Conservation (phyloP, 2,888 invertebrate genomes). For the Ferrisia virgata region DNA sequence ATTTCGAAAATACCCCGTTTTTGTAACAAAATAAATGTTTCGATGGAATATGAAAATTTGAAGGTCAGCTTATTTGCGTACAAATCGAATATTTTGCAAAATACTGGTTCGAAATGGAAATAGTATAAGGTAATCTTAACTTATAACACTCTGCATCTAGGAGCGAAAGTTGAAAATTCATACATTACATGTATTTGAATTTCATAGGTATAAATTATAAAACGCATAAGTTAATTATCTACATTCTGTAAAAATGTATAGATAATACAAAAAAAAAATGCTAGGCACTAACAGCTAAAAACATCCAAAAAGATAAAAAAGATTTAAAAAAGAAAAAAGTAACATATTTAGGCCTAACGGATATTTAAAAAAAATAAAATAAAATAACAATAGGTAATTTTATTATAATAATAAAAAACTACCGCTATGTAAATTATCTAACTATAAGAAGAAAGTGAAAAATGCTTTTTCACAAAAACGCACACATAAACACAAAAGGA, state of each 20-base stretch:
- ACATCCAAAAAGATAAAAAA: constrained; percentile 25
- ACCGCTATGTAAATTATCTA: background rate
- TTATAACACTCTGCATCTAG: background rate
- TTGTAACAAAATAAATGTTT: background rate
- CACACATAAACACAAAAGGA: constrained; percentile 30
- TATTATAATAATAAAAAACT: constrained; percentile 27
- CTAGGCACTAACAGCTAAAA: background rate
- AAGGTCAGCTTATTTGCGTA: background rate
- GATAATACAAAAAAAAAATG: background rate
- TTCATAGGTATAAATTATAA: background rate
- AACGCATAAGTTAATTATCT: constrained; percentile 2
- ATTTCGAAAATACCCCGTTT: no score
- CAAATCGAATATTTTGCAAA: background rate
- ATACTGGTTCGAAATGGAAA: background rate
- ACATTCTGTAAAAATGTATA: constrained; percentile 15
- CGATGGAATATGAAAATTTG: background rate
- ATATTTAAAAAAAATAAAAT: constrained; percentile 6
- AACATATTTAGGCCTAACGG: constrained; percentile 45
- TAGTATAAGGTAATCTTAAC: background rate
- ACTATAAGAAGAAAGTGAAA: constrained; percentile 34
- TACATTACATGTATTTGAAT: background rate
- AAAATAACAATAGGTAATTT: background rate
- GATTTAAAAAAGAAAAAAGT: constrained; percentile 30
- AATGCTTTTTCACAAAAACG: constrained; percentile 36
- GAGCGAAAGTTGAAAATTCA: background rate